These are phyloP conservation scores for Tenthredo scrophulariae DNA, from an alignment of 2,888 invertebrate species.

Conservation along the genomic window DNA sequence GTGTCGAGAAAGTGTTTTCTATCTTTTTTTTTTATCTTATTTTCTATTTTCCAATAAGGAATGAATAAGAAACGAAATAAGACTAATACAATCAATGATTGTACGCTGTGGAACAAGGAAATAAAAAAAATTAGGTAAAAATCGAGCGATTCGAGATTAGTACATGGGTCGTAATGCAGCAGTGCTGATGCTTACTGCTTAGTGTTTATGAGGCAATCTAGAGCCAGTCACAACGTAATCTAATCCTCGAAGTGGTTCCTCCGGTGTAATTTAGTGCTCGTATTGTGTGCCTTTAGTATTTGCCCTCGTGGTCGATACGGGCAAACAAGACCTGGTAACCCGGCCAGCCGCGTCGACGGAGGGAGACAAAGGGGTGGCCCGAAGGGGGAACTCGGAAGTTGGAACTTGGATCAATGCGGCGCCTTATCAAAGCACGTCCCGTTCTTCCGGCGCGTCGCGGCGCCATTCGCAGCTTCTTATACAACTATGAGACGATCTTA, in stretches of 20 bases:
- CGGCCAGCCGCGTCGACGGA: slow-evolving; percentile 35
- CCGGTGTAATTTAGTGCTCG: slow-evolving; percentile 51
- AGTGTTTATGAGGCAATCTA: slow-evolving; percentile 48
- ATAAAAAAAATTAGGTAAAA: neutral
- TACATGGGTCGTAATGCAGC: neutral
- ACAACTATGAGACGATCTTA: neutral
- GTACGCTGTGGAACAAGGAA: neutral
- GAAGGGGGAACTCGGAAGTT: slow-evolving; percentile 47
- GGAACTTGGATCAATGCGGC: slow-evolving; percentile 53
- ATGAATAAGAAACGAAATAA: no score
- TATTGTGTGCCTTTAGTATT: slow-evolving; percentile 52
- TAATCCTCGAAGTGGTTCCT: slow-evolving; percentile 52
- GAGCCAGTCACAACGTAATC: slow-evolving; percentile 50
- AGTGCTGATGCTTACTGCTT: slow-evolving; percentile 8
- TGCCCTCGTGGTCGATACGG: slow-evolving; percentile 54
- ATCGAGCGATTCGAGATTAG: neutral
- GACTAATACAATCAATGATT: neutral
- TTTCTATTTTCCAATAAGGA: no score
- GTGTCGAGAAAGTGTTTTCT: no score
- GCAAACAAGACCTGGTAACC: slow-evolving; percentile 52
- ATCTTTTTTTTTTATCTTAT: no score
- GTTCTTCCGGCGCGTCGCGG: slow-evolving; percentile 38
- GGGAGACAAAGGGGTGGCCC: slow-evolving; percentile 33
- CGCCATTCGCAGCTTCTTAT: slow-evolving; percentile 49
- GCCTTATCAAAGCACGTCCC: slow-evolving; percentile 53